Evolutionary conservation across 2,888 invertebrate genomes (phyloP), one percentile per base, ranked within the genome.

Genomic region (Drosophila diplacantha): DNA sequence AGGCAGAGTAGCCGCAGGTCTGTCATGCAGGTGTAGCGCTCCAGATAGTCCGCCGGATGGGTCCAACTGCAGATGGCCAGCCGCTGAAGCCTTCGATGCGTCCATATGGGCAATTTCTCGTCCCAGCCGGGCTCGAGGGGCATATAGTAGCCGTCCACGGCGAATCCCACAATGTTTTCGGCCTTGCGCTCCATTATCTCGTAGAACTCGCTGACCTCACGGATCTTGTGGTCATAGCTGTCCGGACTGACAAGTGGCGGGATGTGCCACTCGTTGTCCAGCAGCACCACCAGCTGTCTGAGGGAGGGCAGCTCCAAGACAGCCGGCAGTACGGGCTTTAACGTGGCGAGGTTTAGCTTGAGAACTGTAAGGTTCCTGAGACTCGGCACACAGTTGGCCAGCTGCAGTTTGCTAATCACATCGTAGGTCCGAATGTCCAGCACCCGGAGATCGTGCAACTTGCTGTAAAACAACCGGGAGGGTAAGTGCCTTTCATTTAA

Each of bases 1-100:
- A 77, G 60, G 50, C 84, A 77, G 2, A 84, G 71, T 29, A 84
- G 20, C 18, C 71, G 65, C 0, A 84, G 67, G 34, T 82, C 73
- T n/a, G 73, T 54, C 75, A 85, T 83, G 37, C 73, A 71, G 6
- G 76, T 73, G 24, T 85, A 84, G 4, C 81, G 82, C 47, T 77
- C 67, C 38, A 75, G 51, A 29, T 71, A 70, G 18, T 74, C 72
- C 8, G 69, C 66, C 4, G 55, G n/a, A 38, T 76, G 73, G 3
- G 73, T 65, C 74, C 84, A 84, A 59, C 85, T 86, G 62, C 85
- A 85, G 20, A 86, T 79, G 9, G 85, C 85, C 47, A 85, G 67
- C 4, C 83, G 67, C 51, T 74, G 71, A 0, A 86, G 61, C 22
- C 83, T 81, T 0, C 51, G 46, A 43, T 74, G 51, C 16, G 70